Evolutionary conservation across 2,888 invertebrate species (phyloP), one percentile per base, ranked within the genome.

Genomic region (Seladonia tumulorum): DNA sequence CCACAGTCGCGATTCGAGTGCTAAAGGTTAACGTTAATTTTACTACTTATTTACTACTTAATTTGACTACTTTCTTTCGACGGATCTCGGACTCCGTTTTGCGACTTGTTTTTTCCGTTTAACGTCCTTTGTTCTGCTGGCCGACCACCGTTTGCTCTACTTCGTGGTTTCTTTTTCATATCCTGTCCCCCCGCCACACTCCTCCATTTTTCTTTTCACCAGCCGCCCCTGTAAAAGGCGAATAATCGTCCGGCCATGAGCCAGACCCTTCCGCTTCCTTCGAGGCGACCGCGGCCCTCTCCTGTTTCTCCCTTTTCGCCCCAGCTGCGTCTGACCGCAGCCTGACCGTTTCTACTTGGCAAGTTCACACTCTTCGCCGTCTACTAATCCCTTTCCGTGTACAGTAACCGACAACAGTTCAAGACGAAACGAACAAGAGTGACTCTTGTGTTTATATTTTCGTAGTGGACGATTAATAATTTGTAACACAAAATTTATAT

Each of bases 211-310:
- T 53, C 49, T 73, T 49, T 29, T 73, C 35, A 8, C 49, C 5
- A 85, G 82, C 83, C 81, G 88, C 82, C 81, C 89, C 88, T 84
- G 91, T 93, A 93, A 94, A 92, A 88, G 93, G 88, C 91, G 92
- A 92, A 94, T 94, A 94, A 94, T 93, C 92, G 93, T 90, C 92
- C 86, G 86, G 78, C 89, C 88, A 86, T 87, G 87, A 88, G 81
- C 89, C 88, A 75, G 89, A 90, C 90, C 90, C 89, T 91, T 93
- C 93, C 93, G 92, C 93, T 92, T 86, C 85, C 79, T 72, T 71
- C 86, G 92, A 94, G 2, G 22, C 22, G 14, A 94, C 93, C 93
- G 89, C 90, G 83, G 86, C 82, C 76, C 80, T 83, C 75, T 63
- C 29, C 35, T 71, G 72, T 66, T 81, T 63, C 85, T 63, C 53